phyloP scores from a whole-genome alignment of 2,113 vertebrate genomes.

The Antigone vipio region DNA sequence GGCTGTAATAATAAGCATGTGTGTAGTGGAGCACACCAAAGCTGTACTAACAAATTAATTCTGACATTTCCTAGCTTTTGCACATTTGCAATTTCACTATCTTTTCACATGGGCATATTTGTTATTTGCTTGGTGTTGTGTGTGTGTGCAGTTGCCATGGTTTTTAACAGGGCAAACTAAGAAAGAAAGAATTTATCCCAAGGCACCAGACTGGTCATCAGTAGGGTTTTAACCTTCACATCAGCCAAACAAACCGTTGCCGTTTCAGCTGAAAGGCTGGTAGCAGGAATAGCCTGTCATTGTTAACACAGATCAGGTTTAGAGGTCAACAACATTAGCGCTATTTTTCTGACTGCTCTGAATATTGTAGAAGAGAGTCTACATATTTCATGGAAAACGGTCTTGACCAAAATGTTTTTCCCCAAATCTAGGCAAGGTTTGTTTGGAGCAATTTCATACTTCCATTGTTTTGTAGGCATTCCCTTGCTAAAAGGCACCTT shows the following conservation, averaged over 20 bases:
- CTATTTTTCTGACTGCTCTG: neutral
- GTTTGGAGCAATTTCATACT: neutral
- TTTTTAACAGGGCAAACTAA: neutral
- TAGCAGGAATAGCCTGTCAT: neutral
- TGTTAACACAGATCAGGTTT: neutral
- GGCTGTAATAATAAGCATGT: neutral
- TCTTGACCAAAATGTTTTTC: neutral
- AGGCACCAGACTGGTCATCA: neutral
- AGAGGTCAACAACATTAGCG: neutral
- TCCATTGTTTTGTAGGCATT: neutral
- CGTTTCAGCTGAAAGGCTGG: neutral
- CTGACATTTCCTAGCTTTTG: neutral
- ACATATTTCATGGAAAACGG: neutral
- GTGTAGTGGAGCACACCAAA: neutral
- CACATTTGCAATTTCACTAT: neutral
- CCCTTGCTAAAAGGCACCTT: neutral
- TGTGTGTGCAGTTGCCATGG: neutral
- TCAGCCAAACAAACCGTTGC: neutral
- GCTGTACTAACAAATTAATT: neutral
- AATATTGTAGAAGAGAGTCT: neutral
- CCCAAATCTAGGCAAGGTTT: neutral
- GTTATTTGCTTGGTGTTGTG: neutral
- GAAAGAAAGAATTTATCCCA: neutral
- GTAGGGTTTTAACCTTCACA: neutral
- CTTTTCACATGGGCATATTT: neutral